Evolutionary conservation across 2,113 vertebrate genomes (phyloP).

Genomic region (Colius striatus): DNA sequence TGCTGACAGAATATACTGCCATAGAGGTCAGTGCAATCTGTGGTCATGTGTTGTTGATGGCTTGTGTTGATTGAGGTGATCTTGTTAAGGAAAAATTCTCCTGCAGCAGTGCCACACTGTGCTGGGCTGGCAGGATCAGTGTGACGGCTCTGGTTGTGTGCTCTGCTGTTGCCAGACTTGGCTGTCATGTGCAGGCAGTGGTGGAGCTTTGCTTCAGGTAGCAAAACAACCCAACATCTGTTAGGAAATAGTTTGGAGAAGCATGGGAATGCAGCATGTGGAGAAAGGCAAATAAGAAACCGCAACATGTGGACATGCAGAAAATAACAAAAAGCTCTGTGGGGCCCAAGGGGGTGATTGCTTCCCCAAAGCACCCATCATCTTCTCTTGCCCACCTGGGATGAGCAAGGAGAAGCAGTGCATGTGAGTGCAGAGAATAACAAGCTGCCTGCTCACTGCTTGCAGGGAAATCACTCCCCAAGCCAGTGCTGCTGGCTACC

Average conservation of each 20-base stretch:
- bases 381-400: not conserved
- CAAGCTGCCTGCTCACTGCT: not conserved
- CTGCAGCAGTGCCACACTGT: rapidly evolving
- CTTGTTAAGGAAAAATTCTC: not conserved
- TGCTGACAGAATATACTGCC: not conserved
- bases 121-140: not conserved
- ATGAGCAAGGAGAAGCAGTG: not conserved
- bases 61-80: not conserved
- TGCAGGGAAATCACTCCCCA: not conserved
- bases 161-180: not conserved
- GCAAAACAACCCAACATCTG: not conserved
- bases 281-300: not conserved
- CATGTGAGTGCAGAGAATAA: not conserved
- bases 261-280: not conserved
- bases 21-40: not conserved
- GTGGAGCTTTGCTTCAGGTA: not conserved
- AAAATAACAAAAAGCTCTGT: not conserved
- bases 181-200: not conserved
- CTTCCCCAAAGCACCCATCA: not conserved
- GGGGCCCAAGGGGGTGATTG: not conserved
- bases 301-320: rapidly evolving
- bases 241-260: not conserved
- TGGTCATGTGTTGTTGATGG: not conserved
- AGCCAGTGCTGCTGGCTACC: not conserved
- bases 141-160: not conserved